Conservation (phyloP, 2,113 vertebrate genomes). For the Cettia cetti region DNA sequence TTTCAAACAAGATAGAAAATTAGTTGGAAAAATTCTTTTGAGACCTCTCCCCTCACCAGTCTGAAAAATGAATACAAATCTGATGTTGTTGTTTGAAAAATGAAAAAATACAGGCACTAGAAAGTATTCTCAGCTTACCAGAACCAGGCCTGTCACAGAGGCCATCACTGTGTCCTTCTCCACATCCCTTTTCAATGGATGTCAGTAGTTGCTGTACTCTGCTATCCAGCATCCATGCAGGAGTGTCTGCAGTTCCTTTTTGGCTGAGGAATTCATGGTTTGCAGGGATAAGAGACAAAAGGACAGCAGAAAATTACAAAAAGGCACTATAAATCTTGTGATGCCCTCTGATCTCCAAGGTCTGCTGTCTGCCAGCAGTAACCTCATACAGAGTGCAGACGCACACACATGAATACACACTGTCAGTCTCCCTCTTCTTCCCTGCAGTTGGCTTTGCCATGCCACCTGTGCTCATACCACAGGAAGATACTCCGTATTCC, state of each 20-base stretch:
- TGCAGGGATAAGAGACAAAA: not conserved
- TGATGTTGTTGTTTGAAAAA: not conserved
- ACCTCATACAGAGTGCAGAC: not conserved
- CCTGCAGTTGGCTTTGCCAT: not conserved
- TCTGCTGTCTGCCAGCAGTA: not conserved
- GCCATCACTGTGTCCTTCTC: not conserved
- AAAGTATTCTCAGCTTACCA: not conserved
- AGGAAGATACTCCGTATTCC: not conserved
- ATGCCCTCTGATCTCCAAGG: not conserved
- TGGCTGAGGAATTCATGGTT: not conserved
- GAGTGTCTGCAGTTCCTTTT: not conserved
- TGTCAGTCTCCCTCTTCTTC: not conserved
- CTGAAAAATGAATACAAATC: not conserved
- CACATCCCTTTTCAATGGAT: not conserved
- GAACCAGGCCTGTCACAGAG: not conserved
- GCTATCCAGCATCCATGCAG: not conserved
- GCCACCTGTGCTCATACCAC: not conserved
- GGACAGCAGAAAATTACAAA: not conserved
- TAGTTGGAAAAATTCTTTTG: not conserved
- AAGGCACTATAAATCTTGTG: not conserved
- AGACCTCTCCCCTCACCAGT: not conserved
- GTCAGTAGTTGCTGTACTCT: not conserved
- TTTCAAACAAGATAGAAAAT: not conserved
- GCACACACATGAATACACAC: not conserved
- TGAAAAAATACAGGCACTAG: not conserved